phyloP scores from a whole-genome alignment of 2,888 invertebrate genomes.

The Miltochrista miniata region DNA sequence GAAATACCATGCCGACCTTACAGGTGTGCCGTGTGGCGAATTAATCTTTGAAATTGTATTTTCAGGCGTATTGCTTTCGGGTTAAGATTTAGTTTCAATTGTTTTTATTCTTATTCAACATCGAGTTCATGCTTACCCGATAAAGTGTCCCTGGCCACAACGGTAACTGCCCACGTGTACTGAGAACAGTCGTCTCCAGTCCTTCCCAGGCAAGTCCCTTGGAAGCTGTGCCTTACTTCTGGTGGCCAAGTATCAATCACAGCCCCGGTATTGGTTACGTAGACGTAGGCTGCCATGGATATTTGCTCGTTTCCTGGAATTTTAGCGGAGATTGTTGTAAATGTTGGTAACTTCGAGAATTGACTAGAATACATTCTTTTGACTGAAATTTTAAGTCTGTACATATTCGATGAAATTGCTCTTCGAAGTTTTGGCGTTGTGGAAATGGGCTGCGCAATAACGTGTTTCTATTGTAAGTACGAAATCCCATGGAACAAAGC shows the following conservation, averaged over 20 bases:
- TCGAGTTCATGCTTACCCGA: constrained; percentile 72
- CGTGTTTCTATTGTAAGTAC: too few species aligned
- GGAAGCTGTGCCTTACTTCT: constrained; percentile 84
- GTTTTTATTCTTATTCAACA: background rate
- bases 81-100: background rate
- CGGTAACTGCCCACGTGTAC: constrained; percentile 87
- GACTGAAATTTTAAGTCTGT: too few species aligned
- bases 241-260: constrained; percentile 81
- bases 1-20: too few species aligned
- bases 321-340: background rate
- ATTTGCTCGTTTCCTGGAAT: constrained; percentile 63
- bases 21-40: too few species aligned
- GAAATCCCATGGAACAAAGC: too few species aligned
- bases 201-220: constrained; percentile 85
- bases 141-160: constrained; percentile 86
- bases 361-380: too few species aligned
- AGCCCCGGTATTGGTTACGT: constrained; percentile 55
- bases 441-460: too few species aligned
- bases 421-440: too few species aligned
- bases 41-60: too few species aligned
- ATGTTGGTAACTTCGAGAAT: too few species aligned
- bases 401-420: too few species aligned
- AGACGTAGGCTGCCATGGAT: constrained; percentile 68
- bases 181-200: constrained; percentile 84
- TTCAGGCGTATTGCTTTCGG: too few species aligned